Evolutionary conservation across 2,888 invertebrate species (phyloP).

Genomic region (Morpho deidamia): DNA sequence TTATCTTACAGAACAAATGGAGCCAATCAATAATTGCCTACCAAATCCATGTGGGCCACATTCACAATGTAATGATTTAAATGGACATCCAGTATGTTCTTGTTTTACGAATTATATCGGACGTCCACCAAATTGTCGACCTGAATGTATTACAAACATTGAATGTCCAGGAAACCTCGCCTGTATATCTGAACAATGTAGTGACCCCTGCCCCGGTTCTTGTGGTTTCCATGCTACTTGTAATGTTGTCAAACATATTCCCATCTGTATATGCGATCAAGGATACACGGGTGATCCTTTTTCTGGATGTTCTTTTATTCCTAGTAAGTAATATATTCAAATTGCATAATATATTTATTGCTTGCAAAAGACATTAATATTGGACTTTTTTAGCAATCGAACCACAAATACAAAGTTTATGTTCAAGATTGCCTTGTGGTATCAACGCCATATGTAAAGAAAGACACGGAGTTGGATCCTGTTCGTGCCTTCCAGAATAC

Average conservation of each 20-base stretch:
- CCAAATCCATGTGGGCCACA: conserved; percentile 89
- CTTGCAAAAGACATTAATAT: not conserved
- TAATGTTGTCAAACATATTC: conserved; percentile 83
- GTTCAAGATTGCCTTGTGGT: conserved; percentile 91
- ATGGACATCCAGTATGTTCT: conserved; percentile 84
- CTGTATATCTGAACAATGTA: conserved; percentile 85
- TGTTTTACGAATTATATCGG: conserved; percentile 87
- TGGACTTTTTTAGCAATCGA: conserved; percentile 66
- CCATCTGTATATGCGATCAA: conserved; percentile 84
- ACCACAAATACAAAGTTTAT: conserved; percentile 79
- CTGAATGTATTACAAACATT: conserved; percentile 85
- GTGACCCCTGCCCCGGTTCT: conserved; percentile 85
- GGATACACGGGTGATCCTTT: conserved; percentile 89
- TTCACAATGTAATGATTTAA: conserved; percentile 83
- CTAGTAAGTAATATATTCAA: conserved; percentile 65
- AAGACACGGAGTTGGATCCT: conserved; percentile 88
- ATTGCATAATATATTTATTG: not conserved
- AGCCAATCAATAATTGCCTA: conserved; percentile 79
- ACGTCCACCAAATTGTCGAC: conserved; percentile 87
- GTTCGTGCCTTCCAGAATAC: conserved; percentile 88
- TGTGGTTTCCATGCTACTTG: conserved; percentile 86
- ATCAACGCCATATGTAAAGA: conserved; percentile 91
- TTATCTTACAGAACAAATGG: conserved; percentile 57
- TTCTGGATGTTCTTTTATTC: conserved; percentile 81
- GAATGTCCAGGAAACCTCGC: conserved; percentile 85